phyloP scores from a whole-genome alignment of 2,113 vertebrate species.

The Corythaeola cristata region DNA sequence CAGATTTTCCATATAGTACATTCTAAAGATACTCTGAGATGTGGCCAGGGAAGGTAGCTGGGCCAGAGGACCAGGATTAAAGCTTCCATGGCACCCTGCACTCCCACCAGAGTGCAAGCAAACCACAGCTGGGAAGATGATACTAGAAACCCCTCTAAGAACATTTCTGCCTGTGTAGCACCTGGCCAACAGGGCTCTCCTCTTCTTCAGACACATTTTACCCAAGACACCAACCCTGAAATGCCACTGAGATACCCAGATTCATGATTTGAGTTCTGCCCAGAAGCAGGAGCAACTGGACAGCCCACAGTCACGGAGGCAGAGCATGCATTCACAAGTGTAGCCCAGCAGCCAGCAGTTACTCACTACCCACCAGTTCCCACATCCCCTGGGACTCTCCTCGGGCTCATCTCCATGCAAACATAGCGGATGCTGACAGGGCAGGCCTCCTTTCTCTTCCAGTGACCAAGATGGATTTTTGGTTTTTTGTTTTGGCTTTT shows the following conservation, averaged over 20 bases:
- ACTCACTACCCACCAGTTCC: neutral
- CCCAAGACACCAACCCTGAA: neutral
- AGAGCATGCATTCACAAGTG: neutral
- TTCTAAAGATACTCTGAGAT: neutral
- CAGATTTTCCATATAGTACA: neutral
- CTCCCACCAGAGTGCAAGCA: neutral
- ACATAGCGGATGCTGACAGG: neutral
- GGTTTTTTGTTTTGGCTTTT: neutral
- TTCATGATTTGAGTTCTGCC: neutral
- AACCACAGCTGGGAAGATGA: neutral
- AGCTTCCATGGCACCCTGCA: neutral
- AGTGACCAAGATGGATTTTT: fast-evolving
- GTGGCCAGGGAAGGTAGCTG: neutral
- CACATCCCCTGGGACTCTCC: neutral
- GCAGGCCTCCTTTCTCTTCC: neutral
- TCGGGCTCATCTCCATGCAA: neutral
- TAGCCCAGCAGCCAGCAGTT: neutral
- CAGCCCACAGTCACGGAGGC: fast-evolving
- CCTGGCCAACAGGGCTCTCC: neutral
- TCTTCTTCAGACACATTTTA: neutral
- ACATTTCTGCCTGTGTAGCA: neutral
- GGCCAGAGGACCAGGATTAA: neutral
- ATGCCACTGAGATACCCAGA: neutral
- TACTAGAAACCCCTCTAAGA: neutral
- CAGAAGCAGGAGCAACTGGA: neutral